Conservation (phyloP, 1,140 invertebrate genomes). For the Gyrodactylus salaris region DNA sequence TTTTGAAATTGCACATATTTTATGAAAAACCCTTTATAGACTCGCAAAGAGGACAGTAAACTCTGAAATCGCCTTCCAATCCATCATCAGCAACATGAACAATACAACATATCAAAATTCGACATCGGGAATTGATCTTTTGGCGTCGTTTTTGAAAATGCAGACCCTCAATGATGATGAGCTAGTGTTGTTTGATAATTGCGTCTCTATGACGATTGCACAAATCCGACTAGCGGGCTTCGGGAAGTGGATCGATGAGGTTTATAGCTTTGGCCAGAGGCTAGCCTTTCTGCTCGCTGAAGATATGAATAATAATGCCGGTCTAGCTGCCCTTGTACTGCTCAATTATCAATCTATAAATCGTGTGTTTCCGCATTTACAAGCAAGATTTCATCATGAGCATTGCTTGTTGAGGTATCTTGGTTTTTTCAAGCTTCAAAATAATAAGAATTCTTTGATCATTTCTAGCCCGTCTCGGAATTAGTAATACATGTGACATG, state of each 20-base stretch:
- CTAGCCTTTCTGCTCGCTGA: neutral
- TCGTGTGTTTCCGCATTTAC: neutral
- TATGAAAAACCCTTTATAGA: neutral
- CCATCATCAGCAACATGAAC: too few relatives aligned
- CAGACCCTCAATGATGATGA: neutral
- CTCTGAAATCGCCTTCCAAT: neutral
- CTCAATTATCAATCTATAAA: neutral
- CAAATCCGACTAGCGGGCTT: neutral
- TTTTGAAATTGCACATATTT: too few relatives aligned
- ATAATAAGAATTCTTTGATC: too few relatives aligned
- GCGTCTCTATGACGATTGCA: neutral
- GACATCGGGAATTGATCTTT: neutral
- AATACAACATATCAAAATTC: neutral
- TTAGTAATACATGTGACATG: neutral
- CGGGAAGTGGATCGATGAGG: neutral
- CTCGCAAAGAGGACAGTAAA: neutral
- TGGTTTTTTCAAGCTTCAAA: too few relatives aligned
- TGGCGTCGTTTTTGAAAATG: neutral
- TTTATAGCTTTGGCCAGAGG: neutral
- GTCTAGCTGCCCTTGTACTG: slow-evolving; percentile 1
- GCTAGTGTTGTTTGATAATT: neutral
- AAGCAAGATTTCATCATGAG: too few relatives aligned
- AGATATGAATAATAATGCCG: slow-evolving; percentile 2
- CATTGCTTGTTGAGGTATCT: neutral
- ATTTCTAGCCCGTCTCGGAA: neutral